phyloP scores from a whole-genome alignment of 2,113 vertebrate species.

The Caracal caracal region DNA sequence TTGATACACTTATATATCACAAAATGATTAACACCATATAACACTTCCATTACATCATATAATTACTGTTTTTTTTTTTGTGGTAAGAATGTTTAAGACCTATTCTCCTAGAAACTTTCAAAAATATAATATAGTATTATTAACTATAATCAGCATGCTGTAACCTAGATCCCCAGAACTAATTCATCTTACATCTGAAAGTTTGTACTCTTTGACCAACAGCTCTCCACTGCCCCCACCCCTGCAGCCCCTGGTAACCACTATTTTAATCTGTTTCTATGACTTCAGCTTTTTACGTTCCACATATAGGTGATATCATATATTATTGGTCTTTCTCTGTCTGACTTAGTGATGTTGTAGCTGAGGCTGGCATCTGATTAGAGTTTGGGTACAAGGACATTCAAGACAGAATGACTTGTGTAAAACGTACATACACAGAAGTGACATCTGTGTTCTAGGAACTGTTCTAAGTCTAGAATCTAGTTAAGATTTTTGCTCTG shows the following conservation, averaged over 20 bases:
- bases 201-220: neutral
- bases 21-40: neutral
- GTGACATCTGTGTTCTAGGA: neutral
- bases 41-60: neutral
- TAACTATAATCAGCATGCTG: neutral
- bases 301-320: neutral
- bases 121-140: neutral
- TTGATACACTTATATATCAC: neutral
- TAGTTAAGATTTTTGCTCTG: neutral
- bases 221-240: neutral
- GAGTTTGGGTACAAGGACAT: neutral
- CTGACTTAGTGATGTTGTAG: neutral
- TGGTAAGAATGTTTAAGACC: neutral
- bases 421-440: neutral
- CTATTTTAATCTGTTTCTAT: neutral
- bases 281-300: neutral
- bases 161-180: neutral
- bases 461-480: neutral
- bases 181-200: neutral
- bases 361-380: neutral
- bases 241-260: neutral
- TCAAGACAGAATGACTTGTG: neutral
- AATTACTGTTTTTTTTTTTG: neutral
- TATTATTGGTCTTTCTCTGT: neutral
- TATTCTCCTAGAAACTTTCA: neutral